phyloP scores from a whole-genome alignment of 2,888 invertebrate genomes.

The Polymixis flavicincta region DNA sequence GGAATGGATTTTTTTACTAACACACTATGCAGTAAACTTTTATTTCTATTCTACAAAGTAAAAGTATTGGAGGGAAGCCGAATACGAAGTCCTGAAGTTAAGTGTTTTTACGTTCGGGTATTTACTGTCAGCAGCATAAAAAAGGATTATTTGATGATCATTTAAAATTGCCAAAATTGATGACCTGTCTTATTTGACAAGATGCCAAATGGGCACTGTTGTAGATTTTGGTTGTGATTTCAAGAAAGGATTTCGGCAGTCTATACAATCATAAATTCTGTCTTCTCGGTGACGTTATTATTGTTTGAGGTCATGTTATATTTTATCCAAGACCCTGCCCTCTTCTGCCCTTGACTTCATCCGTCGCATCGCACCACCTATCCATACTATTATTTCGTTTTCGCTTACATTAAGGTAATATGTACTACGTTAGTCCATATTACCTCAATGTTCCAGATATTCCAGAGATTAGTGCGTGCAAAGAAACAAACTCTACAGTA shows the following conservation, averaged over 20 bases:
- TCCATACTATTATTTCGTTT: too few relatives aligned
- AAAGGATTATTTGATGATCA: conserved; percentile 8
- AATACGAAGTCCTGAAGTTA: conserved; percentile 11
- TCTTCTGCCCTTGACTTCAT: too few relatives aligned
- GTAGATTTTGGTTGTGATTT: neutral
- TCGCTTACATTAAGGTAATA: too few relatives aligned
- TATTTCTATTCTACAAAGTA: conserved; percentile 36
- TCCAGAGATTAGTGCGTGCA: too few relatives aligned
- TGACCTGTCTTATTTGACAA: neutral
- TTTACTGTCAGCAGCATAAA: neutral
- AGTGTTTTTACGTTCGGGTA: conserved; percentile 2
- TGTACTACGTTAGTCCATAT: too few relatives aligned
- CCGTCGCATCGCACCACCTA: too few relatives aligned
- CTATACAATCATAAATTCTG: neutral
- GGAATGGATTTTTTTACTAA: conserved; percentile 56
- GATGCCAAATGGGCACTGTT: neutral
- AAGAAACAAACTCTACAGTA: too few relatives aligned
- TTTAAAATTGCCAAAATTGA: neutral
- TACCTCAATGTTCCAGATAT: too few relatives aligned
- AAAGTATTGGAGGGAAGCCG: conserved; percentile 21
- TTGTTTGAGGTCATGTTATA: neutral
- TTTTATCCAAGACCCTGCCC: neutral
- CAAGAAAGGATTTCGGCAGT: neutral
- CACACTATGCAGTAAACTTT: conserved; percentile 37
- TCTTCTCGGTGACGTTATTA: neutral